Evolutionary conservation across 2,113 vertebrate genomes (phyloP), one percentile per base, ranked within the genome.

Genomic region (Lethenteron reissneri): DNA sequence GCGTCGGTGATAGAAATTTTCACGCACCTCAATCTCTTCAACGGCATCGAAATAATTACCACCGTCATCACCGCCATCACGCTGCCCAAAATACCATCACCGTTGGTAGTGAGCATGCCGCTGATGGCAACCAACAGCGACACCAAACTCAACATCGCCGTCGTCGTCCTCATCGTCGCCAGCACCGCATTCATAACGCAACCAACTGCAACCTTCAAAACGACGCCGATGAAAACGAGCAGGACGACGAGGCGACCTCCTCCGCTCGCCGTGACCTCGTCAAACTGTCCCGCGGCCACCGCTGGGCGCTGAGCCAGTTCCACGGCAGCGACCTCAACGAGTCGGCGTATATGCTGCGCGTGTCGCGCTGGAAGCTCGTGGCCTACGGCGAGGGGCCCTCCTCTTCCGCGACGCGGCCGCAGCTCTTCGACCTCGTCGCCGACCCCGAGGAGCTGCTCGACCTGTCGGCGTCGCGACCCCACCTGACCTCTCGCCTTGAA

Each of bases 261-360:
- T 10, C 76, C 41, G 41, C 41, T 41, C 41, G 6, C 41, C 41
- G 41, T 41, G 41, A 41, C 41, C 41, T 41, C 41, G 41, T 41
- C 41, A 41, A 1, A 41, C 41, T 41, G 1, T 41, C 41, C 41
- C 41, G 41, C 41, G 41, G 41, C 41, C 41, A 41, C 41, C 41
- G 79, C 1, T 96, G 90, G 92, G 81, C 86, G 58, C 73, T 97
- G 73, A 97, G 94, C 72, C 88, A 97, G 78, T 99, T 88, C 78
- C 94, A 99, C 0, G 92, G 94, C 1, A 94, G 87, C 76, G 85
- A 99, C 56, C 88, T 80, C 56, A 99, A 97, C 70, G 82, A 88
- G 17, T 97, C 94, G 19, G 83, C 82, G 5, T 99, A 95, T 76
- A 96, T 99, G 94, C 83, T 99, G 57, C 83, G 87, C 76, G 82